Conservation (phyloP, 2,797 vertebrate species). For the Sebastes cheni region DNA sequence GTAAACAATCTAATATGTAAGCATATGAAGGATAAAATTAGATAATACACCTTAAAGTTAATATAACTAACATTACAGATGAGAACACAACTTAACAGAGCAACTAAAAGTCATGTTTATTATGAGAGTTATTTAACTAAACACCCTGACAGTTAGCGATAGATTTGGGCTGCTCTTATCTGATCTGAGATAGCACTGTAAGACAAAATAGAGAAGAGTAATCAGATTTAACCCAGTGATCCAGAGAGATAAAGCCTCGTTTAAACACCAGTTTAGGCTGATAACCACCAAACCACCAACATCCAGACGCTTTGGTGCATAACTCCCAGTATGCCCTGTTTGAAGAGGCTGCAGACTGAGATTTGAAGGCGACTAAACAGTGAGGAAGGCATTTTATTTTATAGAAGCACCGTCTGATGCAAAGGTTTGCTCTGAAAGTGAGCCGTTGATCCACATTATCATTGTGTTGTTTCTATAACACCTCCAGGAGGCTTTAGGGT, state of each 20-base stretch:
- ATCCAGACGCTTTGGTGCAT: not conserved
- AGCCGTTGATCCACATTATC: not conserved
- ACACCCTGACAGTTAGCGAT: not conserved
- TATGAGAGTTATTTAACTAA: not conserved
- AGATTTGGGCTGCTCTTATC: not conserved
- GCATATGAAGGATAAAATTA: too few species aligned
- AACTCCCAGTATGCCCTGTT: not conserved
- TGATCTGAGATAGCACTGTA: not conserved
- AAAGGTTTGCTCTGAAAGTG: not conserved
- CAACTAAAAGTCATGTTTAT: not conserved
- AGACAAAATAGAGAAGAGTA: not conserved
- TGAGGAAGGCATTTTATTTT: not conserved
- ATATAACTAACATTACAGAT: too few species aligned
- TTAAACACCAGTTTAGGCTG: not conserved
- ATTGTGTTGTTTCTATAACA: not conserved
- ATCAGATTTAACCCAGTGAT: slow-evolving; percentile 1
- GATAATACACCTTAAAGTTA: too few species aligned
- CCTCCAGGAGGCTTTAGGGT: not conserved
- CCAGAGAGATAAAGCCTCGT: not conserved
- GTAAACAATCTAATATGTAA: too few species aligned
- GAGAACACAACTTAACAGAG: not conserved
- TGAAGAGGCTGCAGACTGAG: not conserved
- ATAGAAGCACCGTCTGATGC: not conserved
- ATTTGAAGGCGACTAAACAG: not conserved
- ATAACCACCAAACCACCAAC: not conserved